Conservation (phyloP, 2,888 invertebrate species). For the Myathropa florea region DNA sequence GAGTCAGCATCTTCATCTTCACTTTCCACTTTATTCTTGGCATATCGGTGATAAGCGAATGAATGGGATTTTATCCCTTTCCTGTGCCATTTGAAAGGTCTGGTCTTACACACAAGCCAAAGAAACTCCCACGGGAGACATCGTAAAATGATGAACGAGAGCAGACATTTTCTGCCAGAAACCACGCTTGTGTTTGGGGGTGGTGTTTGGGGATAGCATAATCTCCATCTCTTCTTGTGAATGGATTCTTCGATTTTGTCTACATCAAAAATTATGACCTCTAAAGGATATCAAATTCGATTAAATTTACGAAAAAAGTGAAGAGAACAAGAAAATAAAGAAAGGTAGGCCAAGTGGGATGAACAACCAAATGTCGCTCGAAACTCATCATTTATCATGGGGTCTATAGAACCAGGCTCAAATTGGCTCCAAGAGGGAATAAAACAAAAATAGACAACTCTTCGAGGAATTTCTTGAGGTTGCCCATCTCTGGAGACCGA, state of each 20-base stretch:
- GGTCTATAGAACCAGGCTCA: background rate
- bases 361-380: conserved; percentile 11
- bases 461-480: conserved; percentile 20
- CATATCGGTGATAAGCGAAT: conserved; percentile 62
- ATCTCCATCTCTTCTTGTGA: background rate
- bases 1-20: conserved; percentile 54
- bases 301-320: conserved; percentile 17
- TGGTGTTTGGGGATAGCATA: background rate
- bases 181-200: background rate
- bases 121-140: conserved; percentile 47
- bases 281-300: conserved; percentile 40
- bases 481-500: conserved; percentile 34
- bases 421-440: conserved; percentile 7
- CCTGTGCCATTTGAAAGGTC: conserved; percentile 26
- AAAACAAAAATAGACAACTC: conserved; percentile 9
- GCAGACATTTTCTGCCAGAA: background rate
- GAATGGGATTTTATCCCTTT: conserved; percentile 55
- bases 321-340: background rate
- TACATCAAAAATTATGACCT: conserved; percentile 46
- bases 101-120: background rate
- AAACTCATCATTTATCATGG: conserved; percentile 60
- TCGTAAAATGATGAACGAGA: conserved; percentile 51
- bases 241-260: background rate
- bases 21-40: conserved; percentile 59
- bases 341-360: conserved; percentile 13